These are phyloP conservation scores for Hylia prasina DNA, from an alignment of 2,113 vertebrate species.

Conservation along the genomic window DNA sequence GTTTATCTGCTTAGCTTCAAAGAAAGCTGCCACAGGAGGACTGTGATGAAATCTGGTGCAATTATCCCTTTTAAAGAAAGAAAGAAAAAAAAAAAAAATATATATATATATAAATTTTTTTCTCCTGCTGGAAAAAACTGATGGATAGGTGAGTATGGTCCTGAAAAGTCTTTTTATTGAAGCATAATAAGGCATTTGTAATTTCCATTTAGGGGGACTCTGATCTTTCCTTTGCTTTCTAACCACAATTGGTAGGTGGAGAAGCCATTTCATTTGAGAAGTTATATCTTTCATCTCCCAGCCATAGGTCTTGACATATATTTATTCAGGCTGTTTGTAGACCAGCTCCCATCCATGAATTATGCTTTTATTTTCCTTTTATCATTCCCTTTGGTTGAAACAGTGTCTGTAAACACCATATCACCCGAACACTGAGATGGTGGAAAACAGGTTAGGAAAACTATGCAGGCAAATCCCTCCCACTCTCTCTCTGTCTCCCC, in stretches of 20 bases:
- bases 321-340: neutral
- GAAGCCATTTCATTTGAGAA: neutral
- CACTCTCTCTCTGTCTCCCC: neutral
- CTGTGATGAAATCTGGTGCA: constrained; percentile 11
- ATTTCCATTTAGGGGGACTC: neutral
- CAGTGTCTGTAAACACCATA: neutral
- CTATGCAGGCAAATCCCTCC: neutral
- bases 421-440: neutral
- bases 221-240: neutral
- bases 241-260: neutral
- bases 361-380: constrained; percentile 20
- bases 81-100: neutral
- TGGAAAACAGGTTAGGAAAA: neutral
- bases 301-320: neutral
- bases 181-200: neutral
- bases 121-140: neutral
- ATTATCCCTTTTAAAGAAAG: neutral
- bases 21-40: neutral
- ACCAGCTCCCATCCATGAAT: neutral
- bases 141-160: neutral
- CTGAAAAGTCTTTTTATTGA: neutral
- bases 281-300: neutral
- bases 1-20: constrained; percentile 9
- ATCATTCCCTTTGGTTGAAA: neutral
- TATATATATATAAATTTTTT: neutral